Evolutionary conservation across 2,797 vertebrate species (phyloP).

Genomic region (Masticophis lateralis): DNA sequence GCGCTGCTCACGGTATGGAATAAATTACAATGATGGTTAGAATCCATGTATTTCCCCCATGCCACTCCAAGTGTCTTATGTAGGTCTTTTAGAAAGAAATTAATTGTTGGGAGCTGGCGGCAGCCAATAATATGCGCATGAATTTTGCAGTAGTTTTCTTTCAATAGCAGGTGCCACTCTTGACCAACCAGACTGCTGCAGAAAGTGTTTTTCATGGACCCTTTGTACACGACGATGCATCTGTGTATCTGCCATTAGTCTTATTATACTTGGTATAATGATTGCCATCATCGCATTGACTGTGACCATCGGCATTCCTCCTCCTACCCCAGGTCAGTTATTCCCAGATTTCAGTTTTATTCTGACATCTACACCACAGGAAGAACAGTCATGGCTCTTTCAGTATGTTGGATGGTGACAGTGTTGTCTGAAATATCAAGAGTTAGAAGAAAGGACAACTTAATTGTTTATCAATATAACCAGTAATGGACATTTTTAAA

Average conservation of each 20-base stretch:
- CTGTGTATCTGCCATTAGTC: conserved; percentile 47
- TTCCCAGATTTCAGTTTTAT: rapidly evolving
- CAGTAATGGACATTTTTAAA: background rate
- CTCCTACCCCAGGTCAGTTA: conserved; percentile 62
- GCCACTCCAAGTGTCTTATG: background rate
- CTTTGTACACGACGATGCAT: conserved; percentile 47
- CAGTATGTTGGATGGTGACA: background rate
- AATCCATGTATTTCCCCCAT: background rate
- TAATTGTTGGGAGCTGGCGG: background rate
- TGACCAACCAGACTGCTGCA: conserved; percentile 45
- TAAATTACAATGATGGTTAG: background rate
- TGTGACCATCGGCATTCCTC: conserved; percentile 50
- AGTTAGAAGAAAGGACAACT: background rate
- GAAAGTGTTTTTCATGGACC: rapidly evolving
- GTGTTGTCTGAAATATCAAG: background rate
- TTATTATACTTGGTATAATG: conserved; percentile 51
- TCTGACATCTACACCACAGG: background rate
- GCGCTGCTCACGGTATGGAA: background rate
- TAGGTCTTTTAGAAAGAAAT: background rate
- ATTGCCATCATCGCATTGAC: conserved; percentile 9
- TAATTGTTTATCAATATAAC: background rate
- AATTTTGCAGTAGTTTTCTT: background rate
- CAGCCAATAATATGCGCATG: background rate
- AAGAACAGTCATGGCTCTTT: background rate
- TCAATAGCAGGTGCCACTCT: background rate